Evolutionary conservation across 1,140 invertebrate genomes (phyloP).

Genomic region (Venustaconcha ellipsiformis): DNA sequence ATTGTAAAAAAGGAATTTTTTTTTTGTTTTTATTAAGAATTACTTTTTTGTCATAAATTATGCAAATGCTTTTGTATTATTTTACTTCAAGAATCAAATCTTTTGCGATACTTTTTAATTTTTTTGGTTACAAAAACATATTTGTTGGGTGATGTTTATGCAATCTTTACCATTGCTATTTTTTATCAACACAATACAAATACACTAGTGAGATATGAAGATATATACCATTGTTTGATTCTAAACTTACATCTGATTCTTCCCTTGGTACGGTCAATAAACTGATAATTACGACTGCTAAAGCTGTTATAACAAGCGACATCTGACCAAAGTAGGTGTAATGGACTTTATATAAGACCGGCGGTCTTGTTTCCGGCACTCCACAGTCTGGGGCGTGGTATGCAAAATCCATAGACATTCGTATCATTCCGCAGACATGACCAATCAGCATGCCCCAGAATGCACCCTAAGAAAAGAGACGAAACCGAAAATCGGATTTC

Average conservation of each 20-base stretch:
- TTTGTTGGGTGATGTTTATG: no score
- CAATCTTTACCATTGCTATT: not conserved
- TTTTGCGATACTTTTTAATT: no score
- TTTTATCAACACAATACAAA: not conserved
- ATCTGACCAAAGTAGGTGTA: slow-evolving; percentile 61
- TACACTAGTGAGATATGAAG: no score
- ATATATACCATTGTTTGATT: not conserved
- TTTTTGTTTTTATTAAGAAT: no score
- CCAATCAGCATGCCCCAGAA: slow-evolving; percentile 72
- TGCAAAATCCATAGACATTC: slow-evolving; percentile 60
- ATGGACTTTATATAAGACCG: slow-evolving; percentile 49
- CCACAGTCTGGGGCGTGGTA: slow-evolving; percentile 56
- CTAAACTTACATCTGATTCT: slow-evolving; percentile 33
- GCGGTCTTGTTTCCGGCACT: slow-evolving; percentile 45
- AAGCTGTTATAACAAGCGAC: slow-evolving; percentile 48
- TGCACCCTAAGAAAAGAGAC: slow-evolving; percentile 66
- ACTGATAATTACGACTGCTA: slow-evolving; percentile 48
- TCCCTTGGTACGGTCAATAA: slow-evolving; percentile 40
- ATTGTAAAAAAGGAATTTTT: no score
- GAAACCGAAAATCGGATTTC: not conserved
- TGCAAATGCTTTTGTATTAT: no score
- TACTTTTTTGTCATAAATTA: no score
- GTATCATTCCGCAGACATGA: slow-evolving; percentile 67
- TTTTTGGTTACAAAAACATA: no score
- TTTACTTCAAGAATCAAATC: no score